Evolutionary conservation across 2,888 invertebrate species (phyloP).

Genomic region (Eustalomyia histrio): DNA sequence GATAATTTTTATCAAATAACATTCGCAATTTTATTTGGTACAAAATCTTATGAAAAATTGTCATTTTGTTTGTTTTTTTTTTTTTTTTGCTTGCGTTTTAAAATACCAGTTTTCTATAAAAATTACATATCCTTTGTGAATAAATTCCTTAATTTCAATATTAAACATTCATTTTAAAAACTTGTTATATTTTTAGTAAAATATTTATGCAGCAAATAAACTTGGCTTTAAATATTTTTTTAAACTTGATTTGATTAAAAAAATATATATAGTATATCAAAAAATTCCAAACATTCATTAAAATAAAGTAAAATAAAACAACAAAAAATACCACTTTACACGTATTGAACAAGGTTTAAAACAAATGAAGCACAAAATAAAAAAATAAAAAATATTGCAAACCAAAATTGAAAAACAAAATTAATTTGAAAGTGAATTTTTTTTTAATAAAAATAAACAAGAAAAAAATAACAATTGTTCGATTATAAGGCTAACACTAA

Average conservation of each 20-base stretch:
- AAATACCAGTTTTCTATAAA: too few species aligned
- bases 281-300: background rate
- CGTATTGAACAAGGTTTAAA: conserved; percentile 31
- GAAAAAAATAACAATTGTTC: background rate
- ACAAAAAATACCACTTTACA: background rate
- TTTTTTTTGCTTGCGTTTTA: too few species aligned
- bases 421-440: conserved; percentile 51
- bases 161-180: too few species aligned
- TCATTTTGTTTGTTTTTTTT: too few species aligned
- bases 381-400: conserved; percentile 3
- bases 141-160: too few species aligned
- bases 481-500: background rate
- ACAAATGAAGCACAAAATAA: conserved; percentile 39
- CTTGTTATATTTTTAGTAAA: too few species aligned
- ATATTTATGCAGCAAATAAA: background rate
- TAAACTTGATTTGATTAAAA: background rate
- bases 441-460: conserved; percentile 29
- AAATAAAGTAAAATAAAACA: background rate
- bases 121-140: too few species aligned
- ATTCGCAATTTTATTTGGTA: too few species aligned
- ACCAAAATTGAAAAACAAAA: background rate
- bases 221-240: background rate
- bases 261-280: background rate
- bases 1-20: too few species aligned
- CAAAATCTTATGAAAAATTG: too few species aligned